Percentiles rank a stretch among this genome's conserved stretches.
Evolutionary conservation across 2,797 vertebrate genomes (phyloP).

Genomic region (Oceanodroma leucorhoa): DNA sequence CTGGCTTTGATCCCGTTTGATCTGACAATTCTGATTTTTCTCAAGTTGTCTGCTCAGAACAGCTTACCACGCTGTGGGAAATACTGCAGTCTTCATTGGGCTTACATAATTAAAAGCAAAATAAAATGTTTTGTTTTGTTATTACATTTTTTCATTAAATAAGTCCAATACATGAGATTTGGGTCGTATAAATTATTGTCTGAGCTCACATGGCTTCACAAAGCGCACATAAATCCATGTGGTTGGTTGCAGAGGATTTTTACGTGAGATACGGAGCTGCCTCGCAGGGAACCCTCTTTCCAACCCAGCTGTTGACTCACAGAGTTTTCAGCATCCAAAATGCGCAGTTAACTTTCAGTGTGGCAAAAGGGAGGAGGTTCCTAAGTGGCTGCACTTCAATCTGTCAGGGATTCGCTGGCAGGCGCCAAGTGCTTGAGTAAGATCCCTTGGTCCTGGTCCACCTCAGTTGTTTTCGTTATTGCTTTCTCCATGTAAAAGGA

Average conservation of each 20-base stretch:
- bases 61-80: not conserved
- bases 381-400: not conserved
- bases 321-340: not conserved
- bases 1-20: not conserved
- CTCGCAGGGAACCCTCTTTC: not conserved
- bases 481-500: not conserved
- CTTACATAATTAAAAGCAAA: not conserved
- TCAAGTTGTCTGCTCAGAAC: not conserved
- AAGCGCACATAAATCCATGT: not conserved
- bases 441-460: not conserved
- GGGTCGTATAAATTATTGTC: not conserved
- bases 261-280: fast-evolving
- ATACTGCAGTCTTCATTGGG: not conserved
- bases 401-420: not conserved
- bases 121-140: not conserved
- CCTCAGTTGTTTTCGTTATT: not conserved
- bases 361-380: not conserved
- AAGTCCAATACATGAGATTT: not conserved
- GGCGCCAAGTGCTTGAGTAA: not conserved
- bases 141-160: not conserved
- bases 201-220: not conserved
- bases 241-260: not conserved
- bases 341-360: not conserved
- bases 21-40: not conserved
- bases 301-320: not conserved